Evolutionary conservation across 1,140 invertebrate genomes (phyloP), one percentile per base, ranked within the genome.

Genomic region (Halesus radiatus): DNA sequence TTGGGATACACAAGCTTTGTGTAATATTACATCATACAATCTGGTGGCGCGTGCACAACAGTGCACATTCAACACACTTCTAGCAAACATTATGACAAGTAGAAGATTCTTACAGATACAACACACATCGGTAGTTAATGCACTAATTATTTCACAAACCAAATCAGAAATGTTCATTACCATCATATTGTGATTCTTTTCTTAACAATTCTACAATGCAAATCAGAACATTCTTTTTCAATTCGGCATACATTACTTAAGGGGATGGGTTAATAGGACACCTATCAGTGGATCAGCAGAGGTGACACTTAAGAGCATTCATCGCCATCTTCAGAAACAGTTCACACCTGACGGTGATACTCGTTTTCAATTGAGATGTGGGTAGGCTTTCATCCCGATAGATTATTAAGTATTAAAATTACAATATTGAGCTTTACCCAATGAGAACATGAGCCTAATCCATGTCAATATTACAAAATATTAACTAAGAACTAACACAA

Each of bases 41-140:
- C 66, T n/a, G 66, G 16, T 70, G 18, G 22, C 62, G 26, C 22
- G 26, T 26, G 26, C 62, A 23, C 22, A 4, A 22, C 54, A 22
- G 54, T 56, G 54, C 54, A 22, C 20, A 56, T 56, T 18, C 54
- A 56, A 56, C 60, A 23, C 37, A 70, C 66, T 45, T 50, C 66
- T 50, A 70, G 29, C 66, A 70, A 70, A 70, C 66, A 52, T 20
- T 20, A 22, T 32, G 37, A 23, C 16, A 45, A n/a, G 20, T 20
- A 70, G 32, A 70, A 13, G 37, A 50, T 50, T 70, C 66, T 70
- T 66, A 66, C 62, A 66, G 29, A 66, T 66, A 66, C 62, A 32
- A 70, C 66, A 50, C 66, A 70, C 66, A 18, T 18, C 37, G 16
- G n/a, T 20, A 50, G 66, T 70, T 70, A 70, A 45, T 29, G 16